phyloP scores from a whole-genome alignment of 1,140 invertebrate species.

The silkworm (Bombyx mori) region DNA sequence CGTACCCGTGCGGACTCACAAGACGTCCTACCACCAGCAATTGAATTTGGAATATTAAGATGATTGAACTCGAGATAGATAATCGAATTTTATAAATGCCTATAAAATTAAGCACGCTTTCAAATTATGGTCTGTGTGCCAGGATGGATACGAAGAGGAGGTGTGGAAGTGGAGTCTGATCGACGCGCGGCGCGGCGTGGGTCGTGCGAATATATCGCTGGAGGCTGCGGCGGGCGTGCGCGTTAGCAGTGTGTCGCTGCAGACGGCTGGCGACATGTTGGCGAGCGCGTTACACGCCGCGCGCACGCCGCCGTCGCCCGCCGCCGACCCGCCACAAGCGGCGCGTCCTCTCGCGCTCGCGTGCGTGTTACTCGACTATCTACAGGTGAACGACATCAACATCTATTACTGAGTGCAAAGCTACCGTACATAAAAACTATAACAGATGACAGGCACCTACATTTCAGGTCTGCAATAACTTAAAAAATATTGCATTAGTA shows the following conservation, averaged over 20 bases:
- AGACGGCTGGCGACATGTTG: constrained; percentile 45
- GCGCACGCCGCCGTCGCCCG: constrained; percentile 25
- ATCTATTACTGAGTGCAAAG: neutral
- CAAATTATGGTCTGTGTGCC: neutral
- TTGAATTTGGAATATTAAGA: neutral
- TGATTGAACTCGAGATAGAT: too few species aligned
- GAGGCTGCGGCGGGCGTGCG: constrained; percentile 29
- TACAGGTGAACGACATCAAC: constrained; percentile 34
- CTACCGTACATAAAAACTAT: too few species aligned
- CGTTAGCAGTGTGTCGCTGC: constrained; percentile 25
- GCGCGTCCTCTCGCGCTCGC: constrained; percentile 43
- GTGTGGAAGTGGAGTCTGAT: constrained; percentile 45
- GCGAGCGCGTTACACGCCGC: constrained; percentile 37
- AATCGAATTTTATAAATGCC: neutral
- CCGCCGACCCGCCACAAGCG: constrained; percentile 47
- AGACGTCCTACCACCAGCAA: neutral
- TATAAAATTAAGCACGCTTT: neutral
- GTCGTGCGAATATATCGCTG: constrained; percentile 40
- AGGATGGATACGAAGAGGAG: constrained; percentile 55
- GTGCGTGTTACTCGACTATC: constrained; percentile 50
- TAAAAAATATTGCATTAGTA: too few species aligned
- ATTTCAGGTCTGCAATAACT: too few species aligned
- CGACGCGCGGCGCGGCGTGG: constrained; percentile 38
- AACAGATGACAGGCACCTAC: too few species aligned
- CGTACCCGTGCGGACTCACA: too few species aligned